Evolutionary conservation across 1,140 invertebrate genomes (phyloP).

Genomic region (Luehdorfia chinensis): DNA sequence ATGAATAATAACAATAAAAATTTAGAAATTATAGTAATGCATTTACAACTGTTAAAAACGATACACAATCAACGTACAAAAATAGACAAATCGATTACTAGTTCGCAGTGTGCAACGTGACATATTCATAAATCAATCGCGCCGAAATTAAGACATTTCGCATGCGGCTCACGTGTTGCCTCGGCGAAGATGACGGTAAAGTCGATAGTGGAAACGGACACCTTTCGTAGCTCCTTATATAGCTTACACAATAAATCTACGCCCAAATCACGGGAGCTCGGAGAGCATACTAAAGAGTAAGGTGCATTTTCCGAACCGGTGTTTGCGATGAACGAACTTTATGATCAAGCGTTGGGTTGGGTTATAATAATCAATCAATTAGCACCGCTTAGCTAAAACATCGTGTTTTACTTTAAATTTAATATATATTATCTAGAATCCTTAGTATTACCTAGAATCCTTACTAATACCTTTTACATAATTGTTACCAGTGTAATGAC

Average conservation of each 20-base stretch:
- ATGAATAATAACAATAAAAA: not conserved
- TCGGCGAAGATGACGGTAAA: not conserved
- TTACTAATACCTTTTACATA: no score
- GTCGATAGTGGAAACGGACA: constrained; percentile 5
- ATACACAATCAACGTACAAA: no score
- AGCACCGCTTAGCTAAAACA: no score
- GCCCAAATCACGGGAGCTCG: not conserved
- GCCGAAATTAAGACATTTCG: not conserved
- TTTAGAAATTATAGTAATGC: not conserved
- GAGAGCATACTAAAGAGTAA: not conserved
- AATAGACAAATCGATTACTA: not conserved
- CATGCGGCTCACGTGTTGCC: constrained; percentile 2
- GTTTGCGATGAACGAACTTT: no score
- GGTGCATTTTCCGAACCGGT: not conserved
- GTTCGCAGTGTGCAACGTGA: not conserved
- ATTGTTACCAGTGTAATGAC: no score
- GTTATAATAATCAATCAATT: no score
- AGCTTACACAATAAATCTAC: constrained; percentile 9
- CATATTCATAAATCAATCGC: not conserved
- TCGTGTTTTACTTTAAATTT: no score
- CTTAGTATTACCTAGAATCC: no score
- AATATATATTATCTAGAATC: not conserved
- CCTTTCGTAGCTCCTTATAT: constrained; percentile 6
- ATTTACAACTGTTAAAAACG: no score
- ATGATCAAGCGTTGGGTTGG: no score